Evolutionary conservation across 35 echinoderm and acorn worm species (phyloP).

Genomic region (Nesometra sesokonis): DNA sequence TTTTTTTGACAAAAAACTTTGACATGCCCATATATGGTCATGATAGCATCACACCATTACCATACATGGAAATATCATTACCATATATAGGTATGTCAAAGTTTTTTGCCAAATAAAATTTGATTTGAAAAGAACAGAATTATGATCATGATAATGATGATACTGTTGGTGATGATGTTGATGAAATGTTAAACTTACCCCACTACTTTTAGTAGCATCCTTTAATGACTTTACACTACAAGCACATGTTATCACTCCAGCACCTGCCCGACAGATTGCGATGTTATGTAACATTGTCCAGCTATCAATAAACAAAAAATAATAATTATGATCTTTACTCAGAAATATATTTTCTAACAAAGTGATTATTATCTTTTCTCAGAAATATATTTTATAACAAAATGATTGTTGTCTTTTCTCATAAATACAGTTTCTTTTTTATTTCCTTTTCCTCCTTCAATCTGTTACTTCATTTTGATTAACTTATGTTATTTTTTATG

Average conservation of each 20-base stretch:
- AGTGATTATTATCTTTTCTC: neutral
- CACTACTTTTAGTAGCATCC: conserved; percentile 10
- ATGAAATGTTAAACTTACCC: neutral
- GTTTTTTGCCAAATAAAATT: too few species aligned
- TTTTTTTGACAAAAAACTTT: too few species aligned
- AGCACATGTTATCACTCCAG: conserved; percentile 64
- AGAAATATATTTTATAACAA: neutral
- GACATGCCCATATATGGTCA: too few species aligned
- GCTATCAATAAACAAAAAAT: neutral
- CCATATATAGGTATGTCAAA: too few species aligned
- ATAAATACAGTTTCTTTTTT: neutral
- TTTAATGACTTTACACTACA: conserved; percentile 65
- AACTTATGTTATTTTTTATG: too few species aligned
- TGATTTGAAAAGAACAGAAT: too few species aligned
- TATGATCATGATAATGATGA: too few species aligned
- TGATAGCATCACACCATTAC: too few species aligned
- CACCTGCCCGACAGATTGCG: conserved; percentile 70
- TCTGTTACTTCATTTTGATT: too few species aligned
- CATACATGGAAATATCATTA: too few species aligned
- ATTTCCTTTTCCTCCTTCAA: too few species aligned
- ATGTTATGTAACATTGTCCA: conserved; percentile 63
- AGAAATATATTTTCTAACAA: neutral
- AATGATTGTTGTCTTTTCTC: neutral
- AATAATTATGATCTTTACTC: neutral
- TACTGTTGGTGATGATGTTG: too few species aligned